Base-by-base conservation (phyloP, 1,140 invertebrate genomes). In the Neodiprion pinetum region DNA sequence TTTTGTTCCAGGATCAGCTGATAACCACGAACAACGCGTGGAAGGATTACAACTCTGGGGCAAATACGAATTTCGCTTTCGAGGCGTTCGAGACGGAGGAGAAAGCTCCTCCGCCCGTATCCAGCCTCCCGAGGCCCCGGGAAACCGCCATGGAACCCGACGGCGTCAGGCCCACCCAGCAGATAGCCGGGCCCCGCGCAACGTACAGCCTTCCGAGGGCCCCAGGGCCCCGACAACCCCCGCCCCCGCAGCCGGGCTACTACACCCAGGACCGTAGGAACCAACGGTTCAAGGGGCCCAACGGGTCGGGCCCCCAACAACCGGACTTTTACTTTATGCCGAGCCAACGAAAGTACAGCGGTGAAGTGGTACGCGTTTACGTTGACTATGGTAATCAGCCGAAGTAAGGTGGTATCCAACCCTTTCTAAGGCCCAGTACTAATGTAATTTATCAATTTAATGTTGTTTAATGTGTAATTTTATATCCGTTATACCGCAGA, bases 301-400 rank as follows among this genome's bases (percentile, higher is more conserved):
- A 11, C 75, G 75, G 73, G 40, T 77, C 76, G 0, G 67, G 72
- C 11, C 47, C 72, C 28, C 74, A 78, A 81, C 91, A 93, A 76
- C 94, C 96, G 0, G 96, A 98, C 87, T 97, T 97, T 87, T 98
- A 97, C 86, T 97, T 97, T 84, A 97, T 97, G 96, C 96, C 96
- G 14, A 96, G 95, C 48, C 96, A 98, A 82, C 88, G 96, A 70
- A 96, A 97, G 85, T 97, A 97, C 88, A 96, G 96, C 77, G 96
- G 96, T 74, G 96, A 97, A 89, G 93, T 96, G 1, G 95, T 97
- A n/a, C 90, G 95, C 76, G 96, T 97, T 7, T 97, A 96, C 85
- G 96, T 97, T 1, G 94, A 96, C 85, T 95, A 96, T 82, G 85
- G 82, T 14, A 88, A 85, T 76, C 85, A 87, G 74, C 76, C 81